These are phyloP conservation scores for Bombylius discolor DNA, from an alignment of 2,888 invertebrate species.

Conservation along the genomic window DNA sequence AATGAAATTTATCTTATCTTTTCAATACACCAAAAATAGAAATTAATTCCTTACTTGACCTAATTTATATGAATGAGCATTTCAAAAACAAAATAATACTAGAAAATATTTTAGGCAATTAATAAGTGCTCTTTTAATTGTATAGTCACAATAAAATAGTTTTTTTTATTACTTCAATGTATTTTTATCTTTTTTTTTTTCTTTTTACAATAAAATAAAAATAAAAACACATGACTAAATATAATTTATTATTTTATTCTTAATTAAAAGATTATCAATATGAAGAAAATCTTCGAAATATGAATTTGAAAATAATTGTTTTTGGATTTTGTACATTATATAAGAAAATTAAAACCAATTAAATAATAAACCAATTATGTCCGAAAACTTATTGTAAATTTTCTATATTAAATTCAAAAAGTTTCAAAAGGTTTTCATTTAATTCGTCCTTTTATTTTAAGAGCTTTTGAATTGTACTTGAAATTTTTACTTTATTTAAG, in stretches of 20 bases:
- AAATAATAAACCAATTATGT: not conserved
- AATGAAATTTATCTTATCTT: conserved; percentile 65
- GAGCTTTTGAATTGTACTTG: too few relatives aligned
- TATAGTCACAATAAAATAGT: conserved; percentile 2
- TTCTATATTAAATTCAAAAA: too few relatives aligned
- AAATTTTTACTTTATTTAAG: too few relatives aligned
- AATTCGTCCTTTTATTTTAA: too few relatives aligned
- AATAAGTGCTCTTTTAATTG: conserved; percentile 49
- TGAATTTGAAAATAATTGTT: conserved; percentile 68
- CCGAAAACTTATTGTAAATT: not conserved
- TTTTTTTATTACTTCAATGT: too few relatives aligned
- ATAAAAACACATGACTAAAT: not conserved
- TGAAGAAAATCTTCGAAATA: conserved; percentile 3
- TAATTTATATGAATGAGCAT: conserved; percentile 56
- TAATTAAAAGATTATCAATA: too few relatives aligned
- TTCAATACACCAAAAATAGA: conserved; percentile 61
- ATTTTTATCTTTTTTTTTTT: too few relatives aligned
- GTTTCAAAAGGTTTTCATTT: too few relatives aligned
- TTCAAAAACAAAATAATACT: conserved; percentile 52
- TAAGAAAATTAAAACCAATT: conserved; percentile 57
- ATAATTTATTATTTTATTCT: too few relatives aligned
- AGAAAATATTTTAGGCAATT: conserved; percentile 61
- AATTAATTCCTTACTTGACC: conserved; percentile 64
- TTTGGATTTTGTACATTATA: conserved; percentile 66
- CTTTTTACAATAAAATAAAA: not conserved